phyloP scores from a whole-genome alignment of 2,888 invertebrate genomes.

The Stictocephala bisonia region DNA sequence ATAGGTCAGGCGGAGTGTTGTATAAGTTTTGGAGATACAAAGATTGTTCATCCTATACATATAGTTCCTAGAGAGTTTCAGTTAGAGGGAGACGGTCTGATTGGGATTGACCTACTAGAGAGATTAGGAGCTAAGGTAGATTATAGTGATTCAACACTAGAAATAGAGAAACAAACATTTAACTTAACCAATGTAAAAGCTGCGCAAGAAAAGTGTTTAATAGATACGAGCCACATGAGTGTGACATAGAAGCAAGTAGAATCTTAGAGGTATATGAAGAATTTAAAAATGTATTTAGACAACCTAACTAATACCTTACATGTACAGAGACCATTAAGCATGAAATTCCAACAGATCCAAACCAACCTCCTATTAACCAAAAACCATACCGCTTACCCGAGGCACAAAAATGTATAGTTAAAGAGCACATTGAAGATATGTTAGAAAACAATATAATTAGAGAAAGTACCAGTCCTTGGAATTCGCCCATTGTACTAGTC shows the following conservation, averaged over 20 bases:
- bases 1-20: too few relatives aligned
- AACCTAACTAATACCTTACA: neutral
- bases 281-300: neutral
- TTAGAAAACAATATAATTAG: constrained; percentile 14
- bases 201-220: neutral
- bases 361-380: constrained; percentile 4
- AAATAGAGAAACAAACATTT: neutral
- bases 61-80: too few relatives aligned
- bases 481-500: constrained; percentile 29
- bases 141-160: too few relatives aligned
- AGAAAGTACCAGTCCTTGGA: constrained; percentile 1
- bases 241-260: neutral
- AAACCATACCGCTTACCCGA: constrained; percentile 27
- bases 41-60: too few relatives aligned
- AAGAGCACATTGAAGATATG: constrained; percentile 20
- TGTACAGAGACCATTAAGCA: neutral
- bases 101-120: too few relatives aligned
- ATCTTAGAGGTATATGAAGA: neutral
- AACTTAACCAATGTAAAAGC: neutral
- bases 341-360: neutral
- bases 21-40: too few relatives aligned
- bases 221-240: neutral
- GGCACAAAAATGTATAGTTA: constrained; percentile 3
- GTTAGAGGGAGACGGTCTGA: too few relatives aligned
- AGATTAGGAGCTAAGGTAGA: too few relatives aligned